Evolutionary conservation across 2,113 vertebrate species (phyloP).

Genomic region (Brachypteracias leptosomus): DNA sequence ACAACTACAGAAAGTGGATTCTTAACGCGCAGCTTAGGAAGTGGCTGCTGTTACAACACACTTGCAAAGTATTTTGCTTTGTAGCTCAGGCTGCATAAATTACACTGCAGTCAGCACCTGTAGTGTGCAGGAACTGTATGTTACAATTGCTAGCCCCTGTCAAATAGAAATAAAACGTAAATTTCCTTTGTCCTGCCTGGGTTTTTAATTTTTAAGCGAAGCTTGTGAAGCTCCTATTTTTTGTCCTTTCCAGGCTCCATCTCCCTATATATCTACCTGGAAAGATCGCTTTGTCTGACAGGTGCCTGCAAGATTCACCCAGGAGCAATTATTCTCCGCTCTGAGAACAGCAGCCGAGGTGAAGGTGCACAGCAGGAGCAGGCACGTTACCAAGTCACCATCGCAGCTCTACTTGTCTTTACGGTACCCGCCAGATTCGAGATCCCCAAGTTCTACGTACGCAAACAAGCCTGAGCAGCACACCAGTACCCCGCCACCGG

Average conservation of each 20-base stretch:
- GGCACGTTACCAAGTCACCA: rapidly evolving
- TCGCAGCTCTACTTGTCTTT: neutral
- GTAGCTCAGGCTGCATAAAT: neutral
- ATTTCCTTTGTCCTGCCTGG: neutral
- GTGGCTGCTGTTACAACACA: rapidly evolving
- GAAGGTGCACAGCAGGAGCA: rapidly evolving
- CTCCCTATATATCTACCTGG: rapidly evolving
- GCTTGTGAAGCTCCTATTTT: neutral
- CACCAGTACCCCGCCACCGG: too few relatives aligned
- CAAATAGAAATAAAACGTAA: neutral
- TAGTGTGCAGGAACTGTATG: neutral
- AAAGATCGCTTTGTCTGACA: rapidly evolving
- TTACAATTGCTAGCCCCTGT: neutral
- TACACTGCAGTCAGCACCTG: neutral
- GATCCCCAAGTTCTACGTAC: too few relatives aligned
- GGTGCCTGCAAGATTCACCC: rapidly evolving
- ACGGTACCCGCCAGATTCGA: rapidly evolving
- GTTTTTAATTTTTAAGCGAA: neutral
- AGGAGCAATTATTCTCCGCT: rapidly evolving
- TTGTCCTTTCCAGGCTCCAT: neutral
- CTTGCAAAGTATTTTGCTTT: neutral
- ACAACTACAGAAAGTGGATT: neutral
- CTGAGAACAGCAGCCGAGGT: rapidly evolving
- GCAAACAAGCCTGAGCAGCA: neutral
- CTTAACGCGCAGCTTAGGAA: neutral